A percentile compares a stretch with the other conserved stretches of the same genome.
phyloP scores from a whole-genome alignment of 2,888 invertebrate genomes.

The Syrista parreyssii region DNA sequence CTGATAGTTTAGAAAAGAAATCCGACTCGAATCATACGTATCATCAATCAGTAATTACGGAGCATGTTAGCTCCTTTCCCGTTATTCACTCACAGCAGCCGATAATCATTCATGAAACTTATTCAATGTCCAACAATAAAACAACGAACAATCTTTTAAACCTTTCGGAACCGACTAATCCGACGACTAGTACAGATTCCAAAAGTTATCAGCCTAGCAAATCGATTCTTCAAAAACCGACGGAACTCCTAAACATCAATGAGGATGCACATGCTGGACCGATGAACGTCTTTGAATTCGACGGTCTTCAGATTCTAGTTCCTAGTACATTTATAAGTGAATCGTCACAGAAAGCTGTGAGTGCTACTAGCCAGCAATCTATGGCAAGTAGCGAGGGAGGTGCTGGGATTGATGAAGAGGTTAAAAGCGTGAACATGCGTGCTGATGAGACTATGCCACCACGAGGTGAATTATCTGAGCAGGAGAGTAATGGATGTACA shows the following conservation, averaged over 20 bases:
- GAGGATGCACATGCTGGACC: slow-evolving; percentile 63
- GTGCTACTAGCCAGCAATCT: slow-evolving; percentile 63
- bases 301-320: slow-evolving; percentile 65
- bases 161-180: slow-evolving; percentile 50
- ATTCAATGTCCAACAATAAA: slow-evolving; percentile 32
- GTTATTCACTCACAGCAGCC: slow-evolving; percentile 48
- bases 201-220: slow-evolving; percentile 53
- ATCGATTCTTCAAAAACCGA: slow-evolving; percentile 52
- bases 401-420: slow-evolving; percentile 60
- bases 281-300: slow-evolving; percentile 68
- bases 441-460: slow-evolving; percentile 91
- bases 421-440: slow-evolving; percentile 77
- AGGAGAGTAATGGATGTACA: slow-evolving; percentile 86
- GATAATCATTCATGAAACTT: slow-evolving; percentile 42
- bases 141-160: slow-evolving; percentile 44
- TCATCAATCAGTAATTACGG: slow-evolving; percentile 52
- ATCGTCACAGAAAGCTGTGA: slow-evolving; percentile 63
- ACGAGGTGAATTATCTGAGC: slow-evolving; percentile 86
- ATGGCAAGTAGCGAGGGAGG: slow-evolving; percentile 62
- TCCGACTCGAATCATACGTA: slow-evolving; percentile 27
- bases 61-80: slow-evolving; percentile 49
- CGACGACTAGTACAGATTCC: slow-evolving; percentile 54
- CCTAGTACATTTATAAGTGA: slow-evolving; percentile 65
- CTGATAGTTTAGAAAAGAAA: slow-evolving; percentile 17
- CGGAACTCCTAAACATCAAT: slow-evolving; percentile 60